Conservation (phyloP, 2,888 invertebrate species). For the Acheta domesticus region DNA sequence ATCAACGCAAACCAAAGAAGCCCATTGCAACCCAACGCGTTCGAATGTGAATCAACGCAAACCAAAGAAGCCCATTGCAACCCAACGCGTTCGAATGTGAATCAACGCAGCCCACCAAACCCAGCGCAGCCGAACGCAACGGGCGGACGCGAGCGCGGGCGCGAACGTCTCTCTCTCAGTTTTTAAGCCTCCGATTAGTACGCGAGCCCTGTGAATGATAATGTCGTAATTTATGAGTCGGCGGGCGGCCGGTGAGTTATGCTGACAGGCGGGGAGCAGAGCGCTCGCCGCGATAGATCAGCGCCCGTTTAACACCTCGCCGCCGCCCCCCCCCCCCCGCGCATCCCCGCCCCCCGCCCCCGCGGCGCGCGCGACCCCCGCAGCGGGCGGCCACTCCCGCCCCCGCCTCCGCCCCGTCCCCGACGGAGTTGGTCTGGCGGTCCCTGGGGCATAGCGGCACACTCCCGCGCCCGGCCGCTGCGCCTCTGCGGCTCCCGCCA, state of each 20-base stretch:
- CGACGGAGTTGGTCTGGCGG: too few species aligned
- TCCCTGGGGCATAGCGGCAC: too few species aligned
- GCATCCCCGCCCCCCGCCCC: not conserved
- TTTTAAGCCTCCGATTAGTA: slow-evolving; percentile 18
- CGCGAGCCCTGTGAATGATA: slow-evolving; percentile 30
- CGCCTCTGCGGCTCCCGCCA: too few species aligned
- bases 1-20: too few species aligned
- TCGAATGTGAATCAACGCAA: too few species aligned
- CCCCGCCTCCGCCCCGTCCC: not conserved
- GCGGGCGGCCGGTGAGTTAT: slow-evolving; percentile 28
- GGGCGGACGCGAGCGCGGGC: not conserved
- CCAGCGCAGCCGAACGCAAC: not conserved
- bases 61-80: too few species aligned
- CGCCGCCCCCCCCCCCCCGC: not conserved
- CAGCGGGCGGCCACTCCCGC: not conserved
- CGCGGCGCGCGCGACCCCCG: not conserved
- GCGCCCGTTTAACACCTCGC: slow-evolving; percentile 32
- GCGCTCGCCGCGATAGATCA: slow-evolving; percentile 30
- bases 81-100: not conserved
- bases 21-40: too few species aligned
- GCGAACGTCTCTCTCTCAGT: slow-evolving; percentile 18
- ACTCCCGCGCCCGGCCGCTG: too few species aligned
- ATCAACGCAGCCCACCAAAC: not conserved
- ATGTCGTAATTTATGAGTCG: slow-evolving; percentile 32
- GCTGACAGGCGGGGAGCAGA: slow-evolving; percentile 30